A percentile compares a stretch with the other conserved stretches of the same genome.
Conservation (phyloP, 1,140 invertebrate species). For the Macrostomum lignano region DNA sequence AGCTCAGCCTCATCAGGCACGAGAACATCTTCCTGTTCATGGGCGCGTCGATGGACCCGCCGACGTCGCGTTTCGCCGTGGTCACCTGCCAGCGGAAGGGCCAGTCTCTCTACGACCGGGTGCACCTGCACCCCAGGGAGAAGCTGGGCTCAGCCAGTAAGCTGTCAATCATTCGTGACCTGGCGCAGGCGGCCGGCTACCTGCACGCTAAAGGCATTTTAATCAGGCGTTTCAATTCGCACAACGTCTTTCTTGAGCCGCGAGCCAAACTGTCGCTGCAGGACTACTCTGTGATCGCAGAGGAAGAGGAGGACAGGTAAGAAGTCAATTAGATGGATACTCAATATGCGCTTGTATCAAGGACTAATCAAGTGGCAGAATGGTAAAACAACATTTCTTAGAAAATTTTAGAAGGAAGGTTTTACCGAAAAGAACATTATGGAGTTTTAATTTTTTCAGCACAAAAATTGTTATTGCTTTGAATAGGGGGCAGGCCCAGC, state of each 20-base stretch:
- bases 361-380: too few species aligned
- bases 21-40: slow-evolving; percentile 31
- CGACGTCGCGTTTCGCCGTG: slow-evolving; percentile 23
- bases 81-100: slow-evolving; percentile 24
- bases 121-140: slow-evolving; percentile 15
- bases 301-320: too few species aligned
- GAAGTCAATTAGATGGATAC: too few species aligned
- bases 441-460: too few species aligned
- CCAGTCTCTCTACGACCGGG: slow-evolving; percentile 19
- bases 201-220: slow-evolving; percentile 30
- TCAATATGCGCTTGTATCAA: too few species aligned
- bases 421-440: too few species aligned
- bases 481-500: too few species aligned
- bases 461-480: too few species aligned
- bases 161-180: slow-evolving; percentile 18
- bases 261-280: slow-evolving; percentile 28
- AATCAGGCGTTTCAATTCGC: slow-evolving; percentile 24
- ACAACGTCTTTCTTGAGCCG: slow-evolving; percentile 28
- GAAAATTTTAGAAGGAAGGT: too few species aligned
- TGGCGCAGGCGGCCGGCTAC: slow-evolving; percentile 28
- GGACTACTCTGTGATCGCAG: too few species aligned
- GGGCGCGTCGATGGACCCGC: slow-evolving; percentile 27
- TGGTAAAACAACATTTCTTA: too few species aligned
- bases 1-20: slow-evolving; percentile 27
- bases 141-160: slow-evolving; percentile 15